Conservation (phyloP, 1,140 invertebrate genomes). For the Dendrolimus punctatus region DNA sequence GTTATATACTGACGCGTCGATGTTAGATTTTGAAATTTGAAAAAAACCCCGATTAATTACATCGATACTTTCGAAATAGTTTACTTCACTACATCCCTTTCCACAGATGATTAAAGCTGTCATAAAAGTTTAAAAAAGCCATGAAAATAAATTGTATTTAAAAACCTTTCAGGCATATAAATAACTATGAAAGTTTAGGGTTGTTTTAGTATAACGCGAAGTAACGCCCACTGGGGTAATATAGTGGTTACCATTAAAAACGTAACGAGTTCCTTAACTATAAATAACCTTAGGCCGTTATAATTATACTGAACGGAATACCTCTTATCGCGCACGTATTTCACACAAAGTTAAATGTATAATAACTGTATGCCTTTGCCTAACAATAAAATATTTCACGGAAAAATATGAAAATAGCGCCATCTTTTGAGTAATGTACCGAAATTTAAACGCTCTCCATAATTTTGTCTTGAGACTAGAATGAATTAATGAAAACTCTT, state of each 20-base stretch:
- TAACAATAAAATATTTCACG: conserved; percentile 24
- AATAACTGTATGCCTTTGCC: conserved; percentile 33
- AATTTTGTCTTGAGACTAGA: no score
- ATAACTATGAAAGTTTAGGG: conserved; percentile 18
- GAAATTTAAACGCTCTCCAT: no score
- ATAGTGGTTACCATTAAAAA: conserved; percentile 60
- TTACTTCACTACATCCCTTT: no score
- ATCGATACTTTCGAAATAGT: no score
- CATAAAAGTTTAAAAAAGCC: no score
- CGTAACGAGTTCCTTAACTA: conserved; percentile 46
- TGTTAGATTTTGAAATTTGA: no score
- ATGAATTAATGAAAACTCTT: no score
- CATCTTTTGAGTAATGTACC: no score
- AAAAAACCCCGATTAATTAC: no score
- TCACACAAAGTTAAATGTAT: conserved; percentile 46
- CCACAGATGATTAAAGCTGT: no score
- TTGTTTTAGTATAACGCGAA: conserved; percentile 18
- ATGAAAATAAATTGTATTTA: conserved; percentile 1
- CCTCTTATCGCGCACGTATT: conserved; percentile 59
- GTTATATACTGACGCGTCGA: no score
- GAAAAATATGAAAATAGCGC: no score
- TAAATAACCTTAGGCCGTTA: conserved; percentile 52
- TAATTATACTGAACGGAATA: conserved; percentile 59
- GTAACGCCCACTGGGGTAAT: conserved; percentile 44
- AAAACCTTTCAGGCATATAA: conserved; percentile 14